These are phyloP conservation scores for Synergus itoensis DNA, from an alignment of 2,888 invertebrate species.

Conservation along the genomic window DNA sequence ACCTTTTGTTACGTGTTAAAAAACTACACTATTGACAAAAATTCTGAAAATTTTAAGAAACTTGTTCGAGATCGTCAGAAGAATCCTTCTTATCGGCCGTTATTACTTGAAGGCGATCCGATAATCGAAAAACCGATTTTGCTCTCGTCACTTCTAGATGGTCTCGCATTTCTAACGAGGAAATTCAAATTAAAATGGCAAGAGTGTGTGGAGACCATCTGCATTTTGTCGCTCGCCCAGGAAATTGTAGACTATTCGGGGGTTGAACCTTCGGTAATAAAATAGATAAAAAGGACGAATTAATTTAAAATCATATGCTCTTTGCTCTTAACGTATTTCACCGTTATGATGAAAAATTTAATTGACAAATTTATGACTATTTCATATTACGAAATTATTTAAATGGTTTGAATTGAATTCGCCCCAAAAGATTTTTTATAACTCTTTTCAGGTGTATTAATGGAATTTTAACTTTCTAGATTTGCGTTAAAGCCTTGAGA, in stretches of 20 bases:
- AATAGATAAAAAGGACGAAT: conserved; percentile 22
- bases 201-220: conserved; percentile 87
- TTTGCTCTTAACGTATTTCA: no score
- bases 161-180: conserved; percentile 83
- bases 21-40: conserved; percentile 63
- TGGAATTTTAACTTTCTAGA: conserved; percentile 77
- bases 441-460: conserved; percentile 29
- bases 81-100: conserved; percentile 50
- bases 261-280: conserved; percentile 79
- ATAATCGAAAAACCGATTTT: conserved; percentile 79
- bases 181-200: conserved; percentile 88
- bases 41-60: not conserved
- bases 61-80: conserved; percentile 11
- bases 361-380: no score
- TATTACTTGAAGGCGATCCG: conserved; percentile 74
- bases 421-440: conserved; percentile 17
- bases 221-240: conserved; percentile 80
- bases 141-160: conserved; percentile 84
- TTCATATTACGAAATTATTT: no score
- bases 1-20: conserved; percentile 72
- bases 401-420: no score
- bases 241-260: conserved; percentile 80
- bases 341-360: no score
- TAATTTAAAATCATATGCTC: no score
- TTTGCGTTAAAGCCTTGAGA: conserved; percentile 85